phyloP scores from a whole-genome alignment of 2,113 vertebrate species.

The Lophotis ruficrista region DNA sequence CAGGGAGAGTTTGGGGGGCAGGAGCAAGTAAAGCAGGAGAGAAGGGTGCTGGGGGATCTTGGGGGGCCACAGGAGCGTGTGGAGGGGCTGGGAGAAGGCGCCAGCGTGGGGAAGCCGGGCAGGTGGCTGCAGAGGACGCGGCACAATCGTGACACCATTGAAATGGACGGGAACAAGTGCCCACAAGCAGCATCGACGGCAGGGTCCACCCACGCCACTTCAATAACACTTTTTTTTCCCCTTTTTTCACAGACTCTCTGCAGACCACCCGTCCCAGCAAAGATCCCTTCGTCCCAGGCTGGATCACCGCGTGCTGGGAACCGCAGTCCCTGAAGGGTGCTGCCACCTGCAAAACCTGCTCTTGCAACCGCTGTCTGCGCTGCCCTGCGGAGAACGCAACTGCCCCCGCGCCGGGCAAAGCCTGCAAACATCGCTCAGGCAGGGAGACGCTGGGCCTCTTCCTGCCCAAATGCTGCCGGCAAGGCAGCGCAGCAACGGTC shows the following conservation, averaged over 20 bases:
- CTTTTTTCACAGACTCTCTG: background rate
- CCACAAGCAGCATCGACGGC: background rate
- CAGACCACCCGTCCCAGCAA: background rate
- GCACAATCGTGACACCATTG: background rate
- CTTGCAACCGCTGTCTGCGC: background rate
- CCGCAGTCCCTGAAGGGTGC: accelerated
- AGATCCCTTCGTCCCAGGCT: background rate
- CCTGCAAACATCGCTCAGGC: background rate
- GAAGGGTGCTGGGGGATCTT: background rate
- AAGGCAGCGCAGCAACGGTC: background rate
- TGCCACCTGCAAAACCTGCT: background rate
- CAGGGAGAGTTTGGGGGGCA: background rate
- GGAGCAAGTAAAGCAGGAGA: background rate
- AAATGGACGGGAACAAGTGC: background rate
- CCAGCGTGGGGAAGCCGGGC: background rate
- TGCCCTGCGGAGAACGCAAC: background rate
- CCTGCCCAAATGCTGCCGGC: background rate
- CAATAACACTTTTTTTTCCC: background rate
- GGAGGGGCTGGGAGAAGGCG: background rate
- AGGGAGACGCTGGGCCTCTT: background rate
- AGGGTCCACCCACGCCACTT: background rate
- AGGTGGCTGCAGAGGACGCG: background rate
- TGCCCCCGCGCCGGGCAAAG: background rate
- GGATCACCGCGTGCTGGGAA: background rate
- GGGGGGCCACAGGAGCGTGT: background rate